Percentiles rank a stretch among this genome's conserved stretches.
Conservation (phyloP, 2,113 vertebrate species). For the Ciconia boyciana region DNA sequence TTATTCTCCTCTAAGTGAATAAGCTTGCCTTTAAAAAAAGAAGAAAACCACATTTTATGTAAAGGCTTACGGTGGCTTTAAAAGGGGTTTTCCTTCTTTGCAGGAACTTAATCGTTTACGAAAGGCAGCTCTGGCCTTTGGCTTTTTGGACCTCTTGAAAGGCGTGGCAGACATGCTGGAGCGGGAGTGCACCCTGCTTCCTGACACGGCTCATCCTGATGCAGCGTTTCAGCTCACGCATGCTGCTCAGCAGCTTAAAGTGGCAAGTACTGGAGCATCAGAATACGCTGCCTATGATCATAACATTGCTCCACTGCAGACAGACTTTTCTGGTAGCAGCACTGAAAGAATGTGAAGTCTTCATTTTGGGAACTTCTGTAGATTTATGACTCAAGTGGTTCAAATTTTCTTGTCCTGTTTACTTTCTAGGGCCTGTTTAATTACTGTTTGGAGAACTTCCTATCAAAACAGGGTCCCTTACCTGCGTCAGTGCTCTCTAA, state of each 20-base stretch:
- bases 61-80: not conserved
- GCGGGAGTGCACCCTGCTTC: slow-evolving; percentile 92
- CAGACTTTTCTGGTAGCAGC: slow-evolving; percentile 89
- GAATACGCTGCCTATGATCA: slow-evolving; percentile 90
- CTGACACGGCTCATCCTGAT: slow-evolving; percentile 92
- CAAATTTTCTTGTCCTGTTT: not conserved
- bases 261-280: slow-evolving; percentile 86
- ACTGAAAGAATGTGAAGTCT: slow-evolving; percentile 77
- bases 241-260: slow-evolving; percentile 92
- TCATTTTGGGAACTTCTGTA: not conserved
- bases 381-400: not conserved
- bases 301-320: slow-evolving; percentile 92
- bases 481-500: not conserved
- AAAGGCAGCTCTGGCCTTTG: slow-evolving; percentile 94
- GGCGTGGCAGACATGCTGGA: slow-evolving; percentile 94
- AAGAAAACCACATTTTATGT: not conserved
- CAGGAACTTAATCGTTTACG: slow-evolving; percentile 95
- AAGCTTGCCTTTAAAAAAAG: not conserved
- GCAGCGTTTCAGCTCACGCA: slow-evolving; percentile 96
- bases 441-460: not conserved
- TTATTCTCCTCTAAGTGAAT: not conserved
- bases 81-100: not conserved
- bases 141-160: slow-evolving; percentile 95
- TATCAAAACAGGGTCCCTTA: not conserved
- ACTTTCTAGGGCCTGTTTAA: not conserved